A percentile compares a stretch with the other conserved stretches of the same genome.
These are phyloP conservation scores for Pentamera pediparva DNA, from an alignment of 53 echinoderm and acorn worm species.

Conservation along the genomic window DNA sequence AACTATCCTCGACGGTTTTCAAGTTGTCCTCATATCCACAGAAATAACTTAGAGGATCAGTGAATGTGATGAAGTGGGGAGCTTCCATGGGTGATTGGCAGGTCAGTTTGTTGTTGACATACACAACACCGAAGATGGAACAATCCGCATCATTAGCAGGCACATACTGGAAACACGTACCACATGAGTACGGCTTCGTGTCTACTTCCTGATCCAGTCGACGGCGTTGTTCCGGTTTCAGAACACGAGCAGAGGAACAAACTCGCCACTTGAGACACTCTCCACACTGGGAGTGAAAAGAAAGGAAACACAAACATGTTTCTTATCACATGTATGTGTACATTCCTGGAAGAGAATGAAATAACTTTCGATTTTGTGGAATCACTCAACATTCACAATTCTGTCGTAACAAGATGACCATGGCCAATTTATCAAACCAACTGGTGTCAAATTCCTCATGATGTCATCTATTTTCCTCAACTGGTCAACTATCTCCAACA, in stretches of 20 bases:
- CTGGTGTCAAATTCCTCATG: too few species aligned
- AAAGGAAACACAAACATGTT: too few species aligned
- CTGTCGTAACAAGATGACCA: too few species aligned
- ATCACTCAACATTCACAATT: too few species aligned
- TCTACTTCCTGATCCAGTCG: conserved; percentile 11
- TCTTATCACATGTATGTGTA: too few species aligned
- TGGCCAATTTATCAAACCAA: too few species aligned
- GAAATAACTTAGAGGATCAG: conserved; percentile 44
- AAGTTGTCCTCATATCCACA: conserved; percentile 44
- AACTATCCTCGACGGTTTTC: not conserved
- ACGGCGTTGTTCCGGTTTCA: not conserved
- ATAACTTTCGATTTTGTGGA: too few species aligned
- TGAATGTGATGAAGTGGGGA: conserved; percentile 37
- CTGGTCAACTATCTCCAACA: conserved; percentile 1
- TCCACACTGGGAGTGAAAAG: conserved; percentile 13
- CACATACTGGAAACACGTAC: conserved; percentile 13
- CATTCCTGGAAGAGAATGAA: too few species aligned
- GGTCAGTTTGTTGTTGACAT: conserved; percentile 46
- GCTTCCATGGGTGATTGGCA: conserved; percentile 30
- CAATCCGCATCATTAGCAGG: not conserved
- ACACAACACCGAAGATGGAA: conserved; percentile 28
- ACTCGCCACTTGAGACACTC: conserved; percentile 26
- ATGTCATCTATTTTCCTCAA: conserved; percentile 40
- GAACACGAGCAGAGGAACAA: not conserved
- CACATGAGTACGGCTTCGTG: not conserved